phyloP scores from a whole-genome alignment of 2,888 invertebrate species.

The Agrochola lychnidis region DNA sequence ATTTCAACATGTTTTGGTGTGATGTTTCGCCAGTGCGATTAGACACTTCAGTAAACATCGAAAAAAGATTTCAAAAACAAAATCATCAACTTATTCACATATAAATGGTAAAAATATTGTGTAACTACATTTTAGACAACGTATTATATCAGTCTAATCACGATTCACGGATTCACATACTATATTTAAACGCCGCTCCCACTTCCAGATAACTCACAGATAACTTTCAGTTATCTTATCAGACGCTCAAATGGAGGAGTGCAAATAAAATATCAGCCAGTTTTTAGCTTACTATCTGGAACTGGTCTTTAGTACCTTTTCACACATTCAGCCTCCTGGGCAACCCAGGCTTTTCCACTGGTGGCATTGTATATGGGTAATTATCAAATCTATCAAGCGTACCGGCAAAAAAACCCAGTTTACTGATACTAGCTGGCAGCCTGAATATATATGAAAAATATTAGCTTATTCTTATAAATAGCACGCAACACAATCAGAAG shows the following conservation, averaged over 20 bases:
- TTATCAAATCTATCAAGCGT: neutral
- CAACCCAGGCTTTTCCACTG: neutral
- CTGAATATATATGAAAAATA: no score
- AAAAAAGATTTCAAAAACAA: neutral
- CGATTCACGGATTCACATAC: neutral
- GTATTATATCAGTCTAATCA: neutral
- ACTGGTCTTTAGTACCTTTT: neutral
- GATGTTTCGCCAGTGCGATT: no score
- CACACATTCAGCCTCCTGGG: neutral
- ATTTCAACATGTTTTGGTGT: no score
- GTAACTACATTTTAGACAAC: neutral
- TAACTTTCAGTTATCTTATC: constrained; percentile 12
- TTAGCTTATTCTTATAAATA: neutral
- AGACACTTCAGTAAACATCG: no score
- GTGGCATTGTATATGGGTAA: neutral
- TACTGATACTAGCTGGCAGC: neutral
- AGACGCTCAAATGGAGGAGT: neutral
- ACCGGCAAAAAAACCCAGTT: neutral
- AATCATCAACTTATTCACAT: no score
- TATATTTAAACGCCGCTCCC: neutral
- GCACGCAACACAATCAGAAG: no score
- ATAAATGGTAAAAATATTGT: neutral
- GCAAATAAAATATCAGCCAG: neutral
- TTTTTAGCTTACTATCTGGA: neutral
- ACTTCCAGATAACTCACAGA: constrained; percentile 1